A percentile compares a stretch with the other conserved stretches of the same genome.
Evolutionary conservation across 2,113 vertebrate species (phyloP).

Genomic region (Chaetura pelagica): DNA sequence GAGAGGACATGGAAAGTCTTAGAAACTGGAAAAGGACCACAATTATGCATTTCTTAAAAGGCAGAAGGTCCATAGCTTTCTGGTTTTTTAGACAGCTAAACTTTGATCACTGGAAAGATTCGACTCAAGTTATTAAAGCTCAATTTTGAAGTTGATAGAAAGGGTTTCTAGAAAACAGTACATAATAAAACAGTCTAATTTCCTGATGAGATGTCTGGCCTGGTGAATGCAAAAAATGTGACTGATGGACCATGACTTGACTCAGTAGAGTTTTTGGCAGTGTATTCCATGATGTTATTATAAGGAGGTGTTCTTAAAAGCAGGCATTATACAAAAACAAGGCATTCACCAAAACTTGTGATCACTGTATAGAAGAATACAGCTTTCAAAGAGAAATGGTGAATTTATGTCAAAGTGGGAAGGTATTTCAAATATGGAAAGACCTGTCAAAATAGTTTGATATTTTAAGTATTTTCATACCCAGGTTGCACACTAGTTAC

Average conservation of each 20-base stretch:
- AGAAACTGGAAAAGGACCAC: background rate
- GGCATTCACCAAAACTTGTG: background rate
- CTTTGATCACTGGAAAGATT: background rate
- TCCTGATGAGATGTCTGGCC: background rate
- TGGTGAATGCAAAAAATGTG: background rate
- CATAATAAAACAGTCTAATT: background rate
- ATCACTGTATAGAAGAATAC: background rate
- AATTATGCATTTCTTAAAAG: background rate
- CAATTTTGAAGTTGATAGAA: background rate
- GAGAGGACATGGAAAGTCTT: background rate
- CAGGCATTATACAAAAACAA: background rate
- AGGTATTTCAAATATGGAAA: background rate
- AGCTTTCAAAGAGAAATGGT: background rate
- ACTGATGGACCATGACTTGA: background rate
- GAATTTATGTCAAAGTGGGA: background rate
- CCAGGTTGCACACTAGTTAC: background rate
- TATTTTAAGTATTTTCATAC: background rate
- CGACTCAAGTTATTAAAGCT: background rate
- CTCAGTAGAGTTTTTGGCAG: background rate
- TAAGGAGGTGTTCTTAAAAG: background rate
- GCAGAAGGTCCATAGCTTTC: background rate
- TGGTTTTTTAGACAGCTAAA: background rate
- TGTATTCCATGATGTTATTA: background rate
- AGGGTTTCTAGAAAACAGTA: background rate
- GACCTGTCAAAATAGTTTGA: background rate